Evolutionary conservation across 2,113 vertebrate genomes (phyloP).

Genomic region (Platysternon megacephalum): DNA sequence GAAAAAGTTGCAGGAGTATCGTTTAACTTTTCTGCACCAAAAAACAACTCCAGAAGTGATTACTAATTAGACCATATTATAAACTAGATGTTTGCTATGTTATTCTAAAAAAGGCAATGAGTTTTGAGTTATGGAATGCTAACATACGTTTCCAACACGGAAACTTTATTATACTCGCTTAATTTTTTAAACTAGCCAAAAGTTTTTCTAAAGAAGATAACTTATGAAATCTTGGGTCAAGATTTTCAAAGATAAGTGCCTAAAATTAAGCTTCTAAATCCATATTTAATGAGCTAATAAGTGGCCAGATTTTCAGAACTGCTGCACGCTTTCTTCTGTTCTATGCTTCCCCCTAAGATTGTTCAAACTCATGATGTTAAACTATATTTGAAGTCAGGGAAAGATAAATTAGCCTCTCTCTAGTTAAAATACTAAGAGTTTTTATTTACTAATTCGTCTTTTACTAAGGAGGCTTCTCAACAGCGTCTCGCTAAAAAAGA

Average conservation of each 20-base stretch:
- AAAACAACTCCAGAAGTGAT: not conserved
- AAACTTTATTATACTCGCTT: not conserved
- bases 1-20: not conserved
- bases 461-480: not conserved
- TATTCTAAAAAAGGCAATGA: not conserved
- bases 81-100: not conserved
- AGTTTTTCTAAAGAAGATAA: not conserved
- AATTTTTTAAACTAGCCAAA: not conserved
- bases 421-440: not conserved
- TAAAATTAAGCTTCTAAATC: not conserved
- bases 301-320: not conserved
- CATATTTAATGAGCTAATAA: not conserved
- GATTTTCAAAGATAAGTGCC: not conserved
- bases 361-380: not conserved
- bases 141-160: not conserved
- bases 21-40: not conserved
- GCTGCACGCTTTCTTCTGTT: not conserved
- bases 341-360: not conserved
- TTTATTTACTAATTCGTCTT: not conserved
- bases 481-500: not conserved
- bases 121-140: not conserved
- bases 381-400: not conserved
- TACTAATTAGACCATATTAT: not conserved
- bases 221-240: fast-evolving
- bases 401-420: not conserved